Base-by-base conservation (phyloP, 2,113 vertebrate species). In the Bufo gargarizans region DNA sequence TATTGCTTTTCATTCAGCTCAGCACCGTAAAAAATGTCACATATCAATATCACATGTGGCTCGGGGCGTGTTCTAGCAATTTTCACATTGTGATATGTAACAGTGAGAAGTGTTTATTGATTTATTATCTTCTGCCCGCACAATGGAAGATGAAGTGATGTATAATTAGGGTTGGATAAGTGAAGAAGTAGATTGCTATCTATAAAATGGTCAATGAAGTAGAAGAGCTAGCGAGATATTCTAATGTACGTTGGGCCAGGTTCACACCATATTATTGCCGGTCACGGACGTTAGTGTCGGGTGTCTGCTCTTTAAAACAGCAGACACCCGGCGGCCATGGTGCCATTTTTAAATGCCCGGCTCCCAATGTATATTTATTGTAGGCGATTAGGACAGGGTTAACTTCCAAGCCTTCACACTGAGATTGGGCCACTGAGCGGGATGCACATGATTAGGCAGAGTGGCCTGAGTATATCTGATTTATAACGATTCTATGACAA, bases 101-200 rank as follows among this genome's bases (percentile, higher is more conserved):
- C 63, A 53, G 49, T n/a, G 45, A 69, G 22, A 55, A 65, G 82
- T 84, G 65, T 33, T 55, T 69, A 84, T 71, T 71, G 65, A 84
- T 84, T 69, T 50, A 84, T 84, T 71, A 22, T 84, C 20, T 55
- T 71, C 82, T 49, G 58, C 43, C 4, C 58, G 14, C 9, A 45
- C 22, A 47, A 19, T 59, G 20, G 33, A 49, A 82, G 47, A 53
- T 50, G 9, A 53, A 83, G 33, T 43, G 13, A 53, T 53, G 1
- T 55, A 19, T 81, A 81, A 81, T 81, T 9, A 81, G 79, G 33
- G 16, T 47, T 63, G 59, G 79, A 63, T 59, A 8, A 80, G 14
- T 45, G 33, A 17, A 61, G 11, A 81, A 47, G 45, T 5, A 61
- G 20, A 82, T 43, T 56, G 50, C 22, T 14, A 43, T n/a, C 16